Conservation (phyloP, 2,888 invertebrate species). For the Drosophila diplacantha region DNA sequence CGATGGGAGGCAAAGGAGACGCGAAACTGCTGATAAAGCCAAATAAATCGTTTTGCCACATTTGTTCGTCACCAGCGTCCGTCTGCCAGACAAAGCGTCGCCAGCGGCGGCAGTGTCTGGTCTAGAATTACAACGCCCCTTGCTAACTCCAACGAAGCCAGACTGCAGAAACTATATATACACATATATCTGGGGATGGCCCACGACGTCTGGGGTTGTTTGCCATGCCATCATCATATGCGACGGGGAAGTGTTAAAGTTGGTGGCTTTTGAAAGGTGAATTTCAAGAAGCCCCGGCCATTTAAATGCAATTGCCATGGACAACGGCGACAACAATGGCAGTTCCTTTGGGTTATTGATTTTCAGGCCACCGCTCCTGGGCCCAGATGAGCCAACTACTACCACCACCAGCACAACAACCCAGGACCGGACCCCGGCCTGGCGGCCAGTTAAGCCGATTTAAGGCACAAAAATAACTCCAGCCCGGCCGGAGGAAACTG, state of each 20-base stretch:
- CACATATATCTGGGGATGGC: conserved; percentile 1
- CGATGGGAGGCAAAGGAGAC: conserved; percentile 53
- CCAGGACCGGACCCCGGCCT: not conserved
- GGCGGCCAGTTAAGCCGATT: conserved; percentile 60
- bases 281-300: conserved; percentile 46
- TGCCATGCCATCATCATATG: conserved; percentile 18
- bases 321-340: conserved; percentile 55
- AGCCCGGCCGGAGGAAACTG: conserved; percentile 46
- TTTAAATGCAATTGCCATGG: conserved; percentile 64
- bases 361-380: conserved; percentile 11
- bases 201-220: conserved; percentile 46
- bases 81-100: conserved; percentile 55
- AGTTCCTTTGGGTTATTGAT: conserved; percentile 31
- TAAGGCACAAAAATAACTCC: conserved; percentile 64
- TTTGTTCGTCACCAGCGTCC: conserved; percentile 33
- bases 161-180: conserved; percentile 29
- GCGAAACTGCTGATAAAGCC: conserved; percentile 64
- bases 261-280: conserved; percentile 30
- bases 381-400: conserved; percentile 20
- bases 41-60: conserved; percentile 63
- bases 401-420: not conserved
- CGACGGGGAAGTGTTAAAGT: conserved; percentile 35
- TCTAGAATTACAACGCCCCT: conserved; percentile 52
- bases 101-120: conserved; percentile 26
- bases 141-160: conserved; percentile 23